Evolutionary conservation across 2,797 vertebrate species (phyloP), one percentile per base, ranked within the genome.

Genomic region (Cryptoblepharus egeriae): DNA sequence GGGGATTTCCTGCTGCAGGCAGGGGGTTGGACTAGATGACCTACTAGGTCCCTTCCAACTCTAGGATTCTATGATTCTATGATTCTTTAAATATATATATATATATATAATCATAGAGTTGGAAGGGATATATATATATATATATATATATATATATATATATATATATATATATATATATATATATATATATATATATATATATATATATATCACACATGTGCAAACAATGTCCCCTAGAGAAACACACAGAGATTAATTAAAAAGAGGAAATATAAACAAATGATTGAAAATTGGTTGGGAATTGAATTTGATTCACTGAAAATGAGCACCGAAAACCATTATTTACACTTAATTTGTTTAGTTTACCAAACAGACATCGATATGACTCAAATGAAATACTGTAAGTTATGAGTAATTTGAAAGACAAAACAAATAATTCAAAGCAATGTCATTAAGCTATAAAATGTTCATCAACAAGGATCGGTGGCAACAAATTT

Each of bases 401-500:
- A 35, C 39, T 15, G 11, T 75, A 73, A 78, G 61, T 67, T 32
- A 68, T 7, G n/a, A 76, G 74, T 39, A 39, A 49, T 74, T 26
- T 61, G 79, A 81, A 73, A 67, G 18, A 78, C 49, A 78, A 78
- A 81, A 81, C 52, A 81, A 81, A 78, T 65, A 74, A 73, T 73
- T 58, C 5, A 13, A 68, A 32, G 28, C 69, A 39, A 65, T 74
- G 42, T 61, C 63, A 67, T 85, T 77, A 74, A 68, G 32, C 18
- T 32, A 7, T 39, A 68, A 81, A 78, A 82, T 24, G 39, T 67
- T 63, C 28, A 42, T 68, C 42, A 55, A n/a, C 39, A 15, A 74
- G 68, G 49, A 67, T 37, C 42, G 13, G 20, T 16, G 39, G 39
- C 32, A 37, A 20, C 49, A 26, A 49, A 60, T 12, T 13, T 30